Evolutionary conservation across 2,797 vertebrate species (phyloP).

Genomic region (Clarias pachynema): DNA sequence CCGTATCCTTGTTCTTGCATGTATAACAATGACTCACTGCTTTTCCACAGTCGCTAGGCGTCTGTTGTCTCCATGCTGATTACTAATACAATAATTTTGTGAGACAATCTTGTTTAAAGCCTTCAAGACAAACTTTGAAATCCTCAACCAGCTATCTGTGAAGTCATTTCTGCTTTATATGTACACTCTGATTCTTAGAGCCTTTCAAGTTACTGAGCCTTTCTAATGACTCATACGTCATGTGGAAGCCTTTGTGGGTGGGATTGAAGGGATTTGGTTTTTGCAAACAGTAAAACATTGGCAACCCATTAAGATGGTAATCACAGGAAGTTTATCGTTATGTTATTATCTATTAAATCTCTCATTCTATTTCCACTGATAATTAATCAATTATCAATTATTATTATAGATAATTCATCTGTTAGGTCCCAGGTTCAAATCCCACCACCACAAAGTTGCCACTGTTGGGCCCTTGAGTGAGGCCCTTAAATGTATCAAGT

Average conservation of each 20-base stretch:
- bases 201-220: neutral
- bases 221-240: constrained; percentile 14
- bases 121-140: constrained; percentile 20
- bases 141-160: constrained; percentile 14
- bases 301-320: constrained; percentile 3
- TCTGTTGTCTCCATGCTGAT: constrained; percentile 26
- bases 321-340: constrained; percentile 14
- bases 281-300: constrained; percentile 20
- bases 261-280: constrained; percentile 18
- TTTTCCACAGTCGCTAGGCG: constrained; percentile 25
- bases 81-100: constrained; percentile 11
- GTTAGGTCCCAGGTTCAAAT: too few species aligned
- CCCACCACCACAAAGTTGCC: too few species aligned
- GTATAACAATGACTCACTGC: constrained; percentile 30
- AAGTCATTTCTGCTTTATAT: constrained; percentile 36
- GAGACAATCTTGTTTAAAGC: constrained; percentile 2
- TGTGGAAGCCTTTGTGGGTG: constrained; percentile 2
- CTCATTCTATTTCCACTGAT: neutral
- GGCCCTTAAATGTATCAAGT: too few species aligned
- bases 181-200: constrained; percentile 8
- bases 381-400: too few species aligned
- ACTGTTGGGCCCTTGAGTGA: too few species aligned
- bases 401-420: neutral
- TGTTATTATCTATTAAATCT: constrained; percentile 7
- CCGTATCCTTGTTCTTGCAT: constrained; percentile 9